phyloP scores from a whole-genome alignment of 2,888 invertebrate genomes.

The Emmelina monodactyla region DNA sequence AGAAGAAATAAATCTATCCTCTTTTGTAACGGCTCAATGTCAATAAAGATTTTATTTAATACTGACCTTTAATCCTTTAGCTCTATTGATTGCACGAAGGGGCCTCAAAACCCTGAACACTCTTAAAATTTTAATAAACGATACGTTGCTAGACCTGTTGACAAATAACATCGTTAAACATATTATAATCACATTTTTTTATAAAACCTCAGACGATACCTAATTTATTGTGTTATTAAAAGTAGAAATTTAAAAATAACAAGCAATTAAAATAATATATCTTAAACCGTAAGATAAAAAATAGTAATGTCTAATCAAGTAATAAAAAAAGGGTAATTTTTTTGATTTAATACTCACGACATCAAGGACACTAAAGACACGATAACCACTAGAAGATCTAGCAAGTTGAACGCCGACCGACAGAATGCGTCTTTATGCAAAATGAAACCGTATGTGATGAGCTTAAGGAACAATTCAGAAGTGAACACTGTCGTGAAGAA shows the following conservation, averaged over 20 bases:
- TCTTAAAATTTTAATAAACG: conserved; percentile 97
- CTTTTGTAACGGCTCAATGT: neutral
- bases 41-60: conserved; percentile 8
- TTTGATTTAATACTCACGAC: conserved; percentile 65
- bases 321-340: no score
- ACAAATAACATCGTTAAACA: conserved; percentile 1
- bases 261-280: no score
- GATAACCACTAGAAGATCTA: conserved; percentile 96
- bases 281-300: no score
- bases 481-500: conserved; percentile 98
- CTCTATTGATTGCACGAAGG: conserved; percentile 97
- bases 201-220: no score
- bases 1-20: neutral
- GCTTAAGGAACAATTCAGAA: conserved; percentile 91
- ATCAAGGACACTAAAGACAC: conserved; percentile 95
- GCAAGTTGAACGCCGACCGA: conserved; percentile 95
- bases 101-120: conserved; percentile 96
- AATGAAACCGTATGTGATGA: conserved; percentile 94
- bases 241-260: no score
- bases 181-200: no score
- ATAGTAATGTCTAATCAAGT: no score
- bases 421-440: conserved; percentile 98
- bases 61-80: conserved; percentile 98
- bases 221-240: no score
- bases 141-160: conserved; percentile 78